These are phyloP conservation scores for Himalopsyche kuldschensis DNA, from an alignment of 2,888 invertebrate species.

Conservation along the genomic window DNA sequence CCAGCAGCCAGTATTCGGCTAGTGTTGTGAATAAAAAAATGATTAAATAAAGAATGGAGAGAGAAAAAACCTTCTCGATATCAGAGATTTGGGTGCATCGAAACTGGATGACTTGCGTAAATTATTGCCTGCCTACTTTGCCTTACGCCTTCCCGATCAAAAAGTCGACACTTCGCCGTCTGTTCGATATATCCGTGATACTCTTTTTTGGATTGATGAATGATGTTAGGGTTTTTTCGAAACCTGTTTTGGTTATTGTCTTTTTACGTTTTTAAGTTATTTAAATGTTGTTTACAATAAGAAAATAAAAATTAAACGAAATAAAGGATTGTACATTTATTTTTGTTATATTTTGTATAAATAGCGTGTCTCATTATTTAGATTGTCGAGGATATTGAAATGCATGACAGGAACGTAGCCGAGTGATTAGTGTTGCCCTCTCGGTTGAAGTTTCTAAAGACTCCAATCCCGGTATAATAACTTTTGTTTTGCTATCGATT, in stretches of 20 bases:
- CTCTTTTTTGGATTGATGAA: neutral
- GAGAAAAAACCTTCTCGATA: slow-evolving; percentile 24
- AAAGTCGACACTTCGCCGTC: neutral
- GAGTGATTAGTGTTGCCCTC: too few relatives aligned
- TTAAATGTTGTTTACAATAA: neutral
- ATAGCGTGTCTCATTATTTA: too few relatives aligned
- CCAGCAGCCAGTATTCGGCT: neutral
- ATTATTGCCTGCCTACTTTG: neutral
- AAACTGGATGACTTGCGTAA: slow-evolving; percentile 29
- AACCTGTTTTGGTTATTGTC: neutral
- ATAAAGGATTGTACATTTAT: too few relatives aligned
- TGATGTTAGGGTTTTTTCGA: neutral
- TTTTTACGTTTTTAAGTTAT: neutral
- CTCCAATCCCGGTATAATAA: too few relatives aligned
- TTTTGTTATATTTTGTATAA: too few relatives aligned
- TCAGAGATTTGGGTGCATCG: slow-evolving; percentile 28
- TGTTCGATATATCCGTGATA: neutral
- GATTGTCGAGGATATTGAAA: too few relatives aligned
- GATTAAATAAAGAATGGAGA: slow-evolving; percentile 29
- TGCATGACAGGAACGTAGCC: too few relatives aligned
- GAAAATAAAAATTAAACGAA: neutral
- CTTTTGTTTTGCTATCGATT: too few relatives aligned
- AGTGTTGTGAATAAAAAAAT: slow-evolving; percentile 21
- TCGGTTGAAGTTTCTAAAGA: too few relatives aligned
- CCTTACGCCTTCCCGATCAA: neutral